These are phyloP conservation scores for Stenchaetothrips biformis DNA, from an alignment of 2,888 invertebrate species.

Conservation along the genomic window DNA sequence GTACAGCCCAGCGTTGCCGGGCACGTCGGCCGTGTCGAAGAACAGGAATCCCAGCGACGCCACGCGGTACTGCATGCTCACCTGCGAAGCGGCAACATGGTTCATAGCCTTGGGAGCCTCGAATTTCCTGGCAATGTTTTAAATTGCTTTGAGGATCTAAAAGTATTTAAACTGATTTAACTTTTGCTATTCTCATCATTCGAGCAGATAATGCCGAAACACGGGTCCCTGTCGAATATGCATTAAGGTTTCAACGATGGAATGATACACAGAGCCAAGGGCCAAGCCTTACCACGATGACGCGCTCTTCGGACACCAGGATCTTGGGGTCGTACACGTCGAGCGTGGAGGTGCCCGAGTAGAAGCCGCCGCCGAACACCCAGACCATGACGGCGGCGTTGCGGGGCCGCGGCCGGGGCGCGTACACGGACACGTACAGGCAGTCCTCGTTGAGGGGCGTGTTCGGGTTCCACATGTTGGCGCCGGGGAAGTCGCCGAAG, in stretches of 20 bases:
- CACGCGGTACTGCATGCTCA: slow-evolving; percentile 84
- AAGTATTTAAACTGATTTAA: too few species aligned
- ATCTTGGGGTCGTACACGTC: slow-evolving; percentile 92
- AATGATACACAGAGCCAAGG: too few species aligned
- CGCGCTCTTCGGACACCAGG: slow-evolving; percentile 79
- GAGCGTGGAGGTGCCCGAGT: slow-evolving; percentile 84
- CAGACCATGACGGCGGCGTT: slow-evolving; percentile 87
- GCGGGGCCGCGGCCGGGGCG: slow-evolving; percentile 74
- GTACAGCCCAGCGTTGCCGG: slow-evolving; percentile 91
- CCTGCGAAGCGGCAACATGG: too few species aligned
- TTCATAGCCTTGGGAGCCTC: too few species aligned
- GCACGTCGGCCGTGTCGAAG: slow-evolving; percentile 78
- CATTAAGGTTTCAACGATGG: too few species aligned
- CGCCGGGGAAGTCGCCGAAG: slow-evolving; percentile 83
- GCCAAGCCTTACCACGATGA: slow-evolving; percentile 63
- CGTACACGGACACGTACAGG: slow-evolving; percentile 88
- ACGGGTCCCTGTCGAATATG: too few species aligned
- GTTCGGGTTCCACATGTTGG: slow-evolving; percentile 94
- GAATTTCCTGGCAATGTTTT: too few species aligned
- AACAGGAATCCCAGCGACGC: slow-evolving; percentile 88
- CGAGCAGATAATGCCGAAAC: too few species aligned
- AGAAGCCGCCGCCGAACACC: slow-evolving; percentile 93
- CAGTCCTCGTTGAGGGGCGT: slow-evolving; percentile 90
- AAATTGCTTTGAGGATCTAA: too few species aligned
- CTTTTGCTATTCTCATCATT: too few species aligned